A percentile compares a stretch with the other conserved stretches of the same genome.
These are phyloP conservation scores for Danio kyathit DNA, from an alignment of 2,797 vertebrate species.

Conservation along the genomic window DNA sequence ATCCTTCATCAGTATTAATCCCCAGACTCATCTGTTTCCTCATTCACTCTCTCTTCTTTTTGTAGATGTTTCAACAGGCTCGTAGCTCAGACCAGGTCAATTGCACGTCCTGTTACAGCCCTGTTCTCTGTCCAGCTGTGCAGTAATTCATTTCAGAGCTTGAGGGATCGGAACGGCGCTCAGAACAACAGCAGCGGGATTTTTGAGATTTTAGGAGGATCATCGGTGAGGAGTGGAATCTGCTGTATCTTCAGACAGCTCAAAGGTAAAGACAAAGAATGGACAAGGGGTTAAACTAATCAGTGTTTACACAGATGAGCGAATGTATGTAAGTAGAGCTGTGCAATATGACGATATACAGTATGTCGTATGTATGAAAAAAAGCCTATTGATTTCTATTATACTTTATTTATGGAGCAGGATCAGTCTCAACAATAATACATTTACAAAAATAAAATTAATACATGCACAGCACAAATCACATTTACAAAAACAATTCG, in stretches of 20 bases:
- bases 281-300: not conserved
- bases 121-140: slow-evolving; percentile 34
- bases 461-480: too few relatives aligned
- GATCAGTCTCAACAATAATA: too few relatives aligned
- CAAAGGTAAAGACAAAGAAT: slow-evolving; percentile 2
- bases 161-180: slow-evolving; percentile 8
- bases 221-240: slow-evolving; percentile 1
- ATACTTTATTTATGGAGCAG: too few relatives aligned
- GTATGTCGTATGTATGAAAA: too few relatives aligned
- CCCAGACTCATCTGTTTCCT: slow-evolving; percentile 5
- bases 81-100: slow-evolving; percentile 7
- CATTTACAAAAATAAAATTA: too few relatives aligned
- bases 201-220: slow-evolving; percentile 9
- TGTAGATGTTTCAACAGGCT: not conserved
- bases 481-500: too few relatives aligned
- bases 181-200: slow-evolving; percentile 10
- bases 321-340: not conserved
- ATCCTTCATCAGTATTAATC: slow-evolving; percentile 26
- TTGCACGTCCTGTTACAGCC: not conserved
- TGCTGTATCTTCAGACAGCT: not conserved
- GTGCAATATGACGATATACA: not conserved
- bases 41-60: slow-evolving; percentile 22
- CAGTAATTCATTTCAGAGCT: slow-evolving; percentile 35
- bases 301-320: not conserved
- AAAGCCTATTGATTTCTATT: too few relatives aligned